Evolutionary conservation across 2,113 vertebrate genomes (phyloP), one percentile per base, ranked within the genome.

Genomic region (Telmatochromis sp.): DNA sequence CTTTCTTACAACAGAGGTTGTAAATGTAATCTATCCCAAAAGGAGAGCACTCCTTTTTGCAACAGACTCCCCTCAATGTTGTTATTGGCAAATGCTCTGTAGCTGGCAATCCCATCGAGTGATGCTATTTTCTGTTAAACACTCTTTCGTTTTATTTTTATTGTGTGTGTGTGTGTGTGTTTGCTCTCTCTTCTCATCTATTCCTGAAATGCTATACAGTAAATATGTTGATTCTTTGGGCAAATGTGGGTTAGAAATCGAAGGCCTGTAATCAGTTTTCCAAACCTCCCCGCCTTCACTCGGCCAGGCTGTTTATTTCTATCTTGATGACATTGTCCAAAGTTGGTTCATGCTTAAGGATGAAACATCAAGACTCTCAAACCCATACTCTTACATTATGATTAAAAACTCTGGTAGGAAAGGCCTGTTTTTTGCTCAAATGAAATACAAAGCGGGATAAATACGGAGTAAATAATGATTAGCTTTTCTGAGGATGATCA

Each of bases 261-360:
- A 87, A 92, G 92, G 93, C 90, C 92, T 96, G 93, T 96, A 96
- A 95, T 96, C 93, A 96, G 88, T 89, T 93, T 92, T 90, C 90
- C 86, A 93, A 93, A 94, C 92, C 89, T 93, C 90, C 65, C 87
- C 85, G 90, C 92, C 90, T 90, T 90, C 63, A 28, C 90, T 85
- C 26, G 83, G 83, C 87, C 87, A 51, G 82, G 35, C 89, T 93
- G 93, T 95, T 94, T 92, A 93, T 93, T 95, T 94, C 92, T 83
- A 88, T 87, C 90, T 92, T 53, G 75, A 88, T 89, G 93, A 94
- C 89, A 89, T 88, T 92, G 93, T 94, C 93, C 92, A 92, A 94
- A 65, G 78, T 84, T 28, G 85, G 82, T 92, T 88, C 81, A 54
- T 82, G 83, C 87, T 85, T 86, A 51, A 86, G 85, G 81, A 87